phyloP scores from a whole-genome alignment of 2,113 vertebrate genomes.

The Halcyon senegalensis region DNA sequence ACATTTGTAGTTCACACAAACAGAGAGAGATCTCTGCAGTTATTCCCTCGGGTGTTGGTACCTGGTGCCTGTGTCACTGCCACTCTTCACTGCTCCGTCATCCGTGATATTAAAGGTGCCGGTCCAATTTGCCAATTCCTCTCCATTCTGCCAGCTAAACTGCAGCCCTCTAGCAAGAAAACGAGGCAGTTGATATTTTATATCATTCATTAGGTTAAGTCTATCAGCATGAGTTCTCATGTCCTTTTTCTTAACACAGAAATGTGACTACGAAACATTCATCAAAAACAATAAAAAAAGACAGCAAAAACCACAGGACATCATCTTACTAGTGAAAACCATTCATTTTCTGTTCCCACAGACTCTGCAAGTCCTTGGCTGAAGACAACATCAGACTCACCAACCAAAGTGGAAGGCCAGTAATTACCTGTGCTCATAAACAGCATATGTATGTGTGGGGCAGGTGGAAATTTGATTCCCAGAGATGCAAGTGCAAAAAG shows the following conservation, averaged over 20 bases:
- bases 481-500: background rate
- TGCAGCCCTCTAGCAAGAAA: constrained; percentile 97
- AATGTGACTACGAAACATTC: background rate
- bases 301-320: background rate
- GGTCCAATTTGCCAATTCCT: constrained; percentile 97
- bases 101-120: constrained; percentile 95
- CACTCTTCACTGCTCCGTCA: constrained; percentile 90
- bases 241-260: background rate
- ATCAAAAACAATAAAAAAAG: background rate
- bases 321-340: background rate
- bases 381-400: background rate
- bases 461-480: background rate
- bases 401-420: background rate
- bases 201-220: constrained; percentile 39
- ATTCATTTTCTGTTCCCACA: background rate
- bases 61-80: constrained; percentile 96
- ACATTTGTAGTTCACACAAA: background rate
- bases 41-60: constrained; percentile 80
- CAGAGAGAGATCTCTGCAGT: background rate
- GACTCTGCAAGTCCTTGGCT: background rate
- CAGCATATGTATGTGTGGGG: background rate
- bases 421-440: background rate
- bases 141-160: constrained; percentile 97
- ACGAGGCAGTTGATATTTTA: constrained; percentile 89
- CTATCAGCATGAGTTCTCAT: constrained; percentile 32